Evolutionary conservation across 2,113 vertebrate species (phyloP), one percentile per base, ranked within the genome.

Genomic region (Rostratula benghalensis): DNA sequence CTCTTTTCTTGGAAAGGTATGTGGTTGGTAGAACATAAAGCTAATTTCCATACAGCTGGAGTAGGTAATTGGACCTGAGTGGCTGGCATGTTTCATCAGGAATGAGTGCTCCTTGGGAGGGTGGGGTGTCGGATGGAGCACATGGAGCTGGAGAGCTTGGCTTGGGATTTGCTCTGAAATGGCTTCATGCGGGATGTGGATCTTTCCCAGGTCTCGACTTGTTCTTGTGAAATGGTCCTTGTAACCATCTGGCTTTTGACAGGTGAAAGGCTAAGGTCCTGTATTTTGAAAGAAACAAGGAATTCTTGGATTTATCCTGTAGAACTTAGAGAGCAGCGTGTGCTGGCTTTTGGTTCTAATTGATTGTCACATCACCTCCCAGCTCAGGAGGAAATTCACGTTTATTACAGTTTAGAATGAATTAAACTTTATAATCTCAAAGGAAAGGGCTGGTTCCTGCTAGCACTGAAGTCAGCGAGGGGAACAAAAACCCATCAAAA

Each of bases 1-100:
- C 0, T 0, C 24, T 53, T 73, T 65, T 12, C 37, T 6, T 2
- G 7, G 22, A 8, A 4, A n/a, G 35, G 27, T 10, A 1, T 0
- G 8, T 39, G 41, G 41, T 41, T 13, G 9, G 10, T 12, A 10
- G 28, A 19, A 6, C 19, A 3, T 18, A 1, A 21, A 25, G 71
- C 31, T 46, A 7, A 11, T 61, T 76, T 51, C 46, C 6, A 0
- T 8, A 6, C 9, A 18, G 50, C 1, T 7, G 7, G 18, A 25
- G 80, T 0, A 5, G 64, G 48, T 30, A 23, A 8, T 28, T 46
- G 87, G 56, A 45, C 33, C 21, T 6, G 71, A 51, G 64, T 9
- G 23, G 39, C 21, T 76, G 80, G 51, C 64, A 78, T n/a, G 27
- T 63, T 22, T 69, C 78, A 4, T 10, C 65, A 20, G 53, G 39